Evolutionary conservation across 2,113 vertebrate species (phyloP), one percentile per base, ranked within the genome.

Genomic region (Pelobates fuscus): DNA sequence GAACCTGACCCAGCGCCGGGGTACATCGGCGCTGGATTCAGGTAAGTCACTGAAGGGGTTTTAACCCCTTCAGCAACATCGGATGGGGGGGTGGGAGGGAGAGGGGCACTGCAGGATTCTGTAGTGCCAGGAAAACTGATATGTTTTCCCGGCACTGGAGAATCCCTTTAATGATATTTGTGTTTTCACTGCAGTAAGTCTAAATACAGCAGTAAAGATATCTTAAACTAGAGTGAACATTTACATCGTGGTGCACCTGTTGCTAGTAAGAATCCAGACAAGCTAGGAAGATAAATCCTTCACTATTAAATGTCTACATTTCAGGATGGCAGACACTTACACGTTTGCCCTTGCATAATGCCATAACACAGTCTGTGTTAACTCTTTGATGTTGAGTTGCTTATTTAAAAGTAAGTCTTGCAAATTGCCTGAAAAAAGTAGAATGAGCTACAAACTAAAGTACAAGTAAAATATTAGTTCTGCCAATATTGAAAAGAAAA

Each of bases 301-400:
- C 71, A 74, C 71, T 74, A 64, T 41, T 73, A 73, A 65, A 73
- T 65, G 71, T 41, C 71, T 44, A 58, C 23, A 43, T 66, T 74
- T 26, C 71, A 55, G 30, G 5, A 65, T 26, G 62, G 26, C 52
- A 52, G 17, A 46, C 59, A 41, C 70, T 63, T 63, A 63, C 29
- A 26, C 64, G 44, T 64, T 65, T 61, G 18, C 49, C 55, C 21
- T 55, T 26, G 24, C 32, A 27, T 29, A 27, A 25, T 24, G n/a
- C 26, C 23, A 23, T 18, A 30, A 46, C 14, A 55, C 8, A 14
- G 44, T 14, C 21, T 30, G 7, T 25, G 32, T 72, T 72, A 72
- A 72, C 70, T 44, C 20, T 8, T 62, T 54, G 3, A 32, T 63
- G 7, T 3, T 23, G 12, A 6, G 8, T 2, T 57, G 54, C 2